Base-by-base conservation (phyloP, 2,113 vertebrate genomes). In the Aleadryas rufinucha region DNA sequence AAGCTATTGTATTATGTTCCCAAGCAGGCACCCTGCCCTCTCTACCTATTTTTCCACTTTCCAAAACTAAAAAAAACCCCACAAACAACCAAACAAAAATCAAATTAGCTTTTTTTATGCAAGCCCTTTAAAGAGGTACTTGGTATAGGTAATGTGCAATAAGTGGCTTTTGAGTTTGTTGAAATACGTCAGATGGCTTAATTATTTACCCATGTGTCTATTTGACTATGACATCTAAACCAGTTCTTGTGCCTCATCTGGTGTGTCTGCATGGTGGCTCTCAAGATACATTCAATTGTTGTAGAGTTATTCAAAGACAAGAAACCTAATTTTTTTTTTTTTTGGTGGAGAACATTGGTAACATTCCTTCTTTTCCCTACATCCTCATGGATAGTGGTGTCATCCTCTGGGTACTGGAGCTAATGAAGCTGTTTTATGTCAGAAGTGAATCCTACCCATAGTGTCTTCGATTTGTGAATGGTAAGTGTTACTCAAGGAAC, bases 181-280 rank as follows among this genome's bases (percentile, higher is more conserved):
- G 74, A 90, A 66, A 61, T 72, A 76, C 85, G 80, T 97, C 93
- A 97, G 87, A 72, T 89, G 80, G 96, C 45, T 97, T 96, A 97
- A 96, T 97, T 91, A 94, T 97, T 95, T 96, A 97, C 96, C 47
- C 31, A 2, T 66, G 47, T 93, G 18, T 90, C 87, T 96, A 65
- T 95, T 95, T 97, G 91, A 83, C 76, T 85, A 20, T 63, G 87
- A 95, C 93, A 89, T 95, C 87, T 85, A 80, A 96, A 68, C n/a
- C 39, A 88, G 47, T 61, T 74, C 71, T 71, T 84, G 71, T 74
- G 47, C 30, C 35, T 78, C 42, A 42, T 88, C 84, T 86, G 59
- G 12, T 24, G 5, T 63, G 44, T 69, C 66, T 87, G 39, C 57
- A 19, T 41, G 7, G 84, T 65, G 37, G 39, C 45, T 83, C 27